phyloP scores from a whole-genome alignment of 1,140 invertebrate species.

The Sarcophaga bullata region DNA sequence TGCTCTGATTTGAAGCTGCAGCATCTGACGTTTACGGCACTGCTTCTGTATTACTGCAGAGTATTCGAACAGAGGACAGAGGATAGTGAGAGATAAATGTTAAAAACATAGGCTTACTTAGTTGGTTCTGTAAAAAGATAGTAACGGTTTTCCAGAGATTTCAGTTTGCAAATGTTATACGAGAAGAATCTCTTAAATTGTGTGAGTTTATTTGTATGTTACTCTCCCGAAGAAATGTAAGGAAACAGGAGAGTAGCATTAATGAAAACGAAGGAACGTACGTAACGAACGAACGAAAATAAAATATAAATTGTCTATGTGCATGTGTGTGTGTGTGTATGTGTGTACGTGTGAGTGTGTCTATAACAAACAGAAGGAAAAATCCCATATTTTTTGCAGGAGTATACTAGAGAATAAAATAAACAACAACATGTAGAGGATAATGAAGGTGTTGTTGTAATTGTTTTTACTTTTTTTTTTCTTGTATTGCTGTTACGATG shows the following conservation, averaged over 20 bases:
- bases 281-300: too few species aligned
- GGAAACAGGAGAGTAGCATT: too few species aligned
- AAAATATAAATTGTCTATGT: too few species aligned
- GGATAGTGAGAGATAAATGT: too few species aligned
- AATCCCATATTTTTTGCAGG: constrained; percentile 18
- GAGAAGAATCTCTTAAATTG: not conserved
- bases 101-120: too few species aligned
- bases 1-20: not conserved
- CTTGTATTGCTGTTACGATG: not conserved
- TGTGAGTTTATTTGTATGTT: too few species aligned
- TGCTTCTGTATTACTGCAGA: not conserved
- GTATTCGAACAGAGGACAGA: not conserved
- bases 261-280: too few species aligned
- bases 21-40: not conserved
- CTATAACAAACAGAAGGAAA: constrained; percentile 3
- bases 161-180: too few species aligned
- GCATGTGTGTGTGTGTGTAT: not conserved
- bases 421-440: not conserved
- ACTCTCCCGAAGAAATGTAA: not conserved
- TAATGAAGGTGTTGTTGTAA: not conserved
- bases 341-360: not conserved
- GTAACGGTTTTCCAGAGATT: too few species aligned
- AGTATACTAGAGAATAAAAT: not conserved
- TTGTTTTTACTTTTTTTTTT: not conserved
- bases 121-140: too few species aligned